These are phyloP conservation scores for Phaonia tiefii DNA, from an alignment of 2,888 invertebrate species.

Conservation along the genomic window DNA sequence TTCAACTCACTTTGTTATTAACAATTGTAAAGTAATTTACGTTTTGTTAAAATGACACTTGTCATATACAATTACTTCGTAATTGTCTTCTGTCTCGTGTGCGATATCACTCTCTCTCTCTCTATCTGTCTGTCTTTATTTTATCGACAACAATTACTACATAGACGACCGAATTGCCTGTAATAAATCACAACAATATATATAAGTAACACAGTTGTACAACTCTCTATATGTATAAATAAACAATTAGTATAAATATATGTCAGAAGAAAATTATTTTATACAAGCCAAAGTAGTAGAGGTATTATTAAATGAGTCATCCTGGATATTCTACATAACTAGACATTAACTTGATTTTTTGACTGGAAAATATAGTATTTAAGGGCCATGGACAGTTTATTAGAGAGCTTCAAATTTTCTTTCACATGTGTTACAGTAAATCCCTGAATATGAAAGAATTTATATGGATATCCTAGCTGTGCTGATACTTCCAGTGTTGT, in stretches of 20 bases:
- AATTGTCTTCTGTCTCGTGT: slow-evolving; percentile 27
- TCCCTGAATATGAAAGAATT: no score
- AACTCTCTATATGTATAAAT: background rate
- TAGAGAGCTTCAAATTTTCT: no score
- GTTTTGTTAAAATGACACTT: slow-evolving; percentile 34
- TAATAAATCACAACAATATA: slow-evolving; percentile 30
- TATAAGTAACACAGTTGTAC: background rate
- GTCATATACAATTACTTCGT: slow-evolving; percentile 18
- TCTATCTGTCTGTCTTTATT: background rate
- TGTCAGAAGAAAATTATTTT: no score
- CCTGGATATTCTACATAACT: no score
- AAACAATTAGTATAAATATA: slow-evolving; percentile 12
- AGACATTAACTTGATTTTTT: no score
- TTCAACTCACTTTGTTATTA: slow-evolving; percentile 30
- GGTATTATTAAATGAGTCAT: no score
- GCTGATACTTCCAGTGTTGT: no score
- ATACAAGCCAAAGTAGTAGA: no score
- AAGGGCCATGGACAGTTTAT: no score
- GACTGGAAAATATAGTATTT: no score
- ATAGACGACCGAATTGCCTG: slow-evolving; percentile 30
- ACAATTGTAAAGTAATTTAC: slow-evolving; percentile 34
- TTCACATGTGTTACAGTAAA: no score
- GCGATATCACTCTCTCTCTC: background rate
- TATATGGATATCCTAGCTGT: no score
- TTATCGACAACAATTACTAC: slow-evolving; percentile 45